Percentiles rank a stretch among this genome's conserved stretches.
Conservation (phyloP, 2,888 invertebrate genomes). For the Drosophila rubida region DNA sequence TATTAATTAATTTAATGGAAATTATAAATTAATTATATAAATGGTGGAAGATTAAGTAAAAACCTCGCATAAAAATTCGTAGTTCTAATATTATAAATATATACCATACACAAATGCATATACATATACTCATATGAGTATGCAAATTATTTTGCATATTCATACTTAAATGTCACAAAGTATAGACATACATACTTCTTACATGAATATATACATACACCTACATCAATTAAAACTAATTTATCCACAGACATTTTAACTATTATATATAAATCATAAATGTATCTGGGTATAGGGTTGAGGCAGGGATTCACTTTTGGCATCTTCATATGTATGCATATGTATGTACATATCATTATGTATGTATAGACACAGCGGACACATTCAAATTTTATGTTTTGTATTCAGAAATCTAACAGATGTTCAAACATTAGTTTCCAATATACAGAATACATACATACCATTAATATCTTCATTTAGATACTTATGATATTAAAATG, state of each 20-base stretch:
- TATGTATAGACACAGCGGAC: not conserved
- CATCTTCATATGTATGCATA: not conserved
- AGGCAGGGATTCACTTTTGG: not conserved
- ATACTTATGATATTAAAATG: conserved; percentile 1
- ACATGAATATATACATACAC: not conserved
- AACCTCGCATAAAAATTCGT: conserved; percentile 50
- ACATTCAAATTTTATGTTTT: not conserved
- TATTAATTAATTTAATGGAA: conserved; percentile 10
- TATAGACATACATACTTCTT: not conserved
- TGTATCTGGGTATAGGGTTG: not conserved
- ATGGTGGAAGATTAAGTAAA: conserved; percentile 6
- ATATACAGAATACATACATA: not conserved
- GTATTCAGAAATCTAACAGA: not conserved
- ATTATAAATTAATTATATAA: conserved; percentile 22
- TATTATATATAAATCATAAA: not conserved
- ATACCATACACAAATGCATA: conserved; percentile 13
- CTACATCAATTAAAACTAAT: not conserved
- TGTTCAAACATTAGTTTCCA: not conserved
- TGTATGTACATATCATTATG: not conserved
- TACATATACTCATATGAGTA: conserved; percentile 8
- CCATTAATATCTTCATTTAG: not conserved
- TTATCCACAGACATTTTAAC: not conserved
- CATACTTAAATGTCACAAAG: not conserved
- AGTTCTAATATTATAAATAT: conserved; percentile 26
- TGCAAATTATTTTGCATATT: not conserved